Evolutionary conservation across 2,797 vertebrate genomes (phyloP).

Genomic region (Molossus alvarezi): DNA sequence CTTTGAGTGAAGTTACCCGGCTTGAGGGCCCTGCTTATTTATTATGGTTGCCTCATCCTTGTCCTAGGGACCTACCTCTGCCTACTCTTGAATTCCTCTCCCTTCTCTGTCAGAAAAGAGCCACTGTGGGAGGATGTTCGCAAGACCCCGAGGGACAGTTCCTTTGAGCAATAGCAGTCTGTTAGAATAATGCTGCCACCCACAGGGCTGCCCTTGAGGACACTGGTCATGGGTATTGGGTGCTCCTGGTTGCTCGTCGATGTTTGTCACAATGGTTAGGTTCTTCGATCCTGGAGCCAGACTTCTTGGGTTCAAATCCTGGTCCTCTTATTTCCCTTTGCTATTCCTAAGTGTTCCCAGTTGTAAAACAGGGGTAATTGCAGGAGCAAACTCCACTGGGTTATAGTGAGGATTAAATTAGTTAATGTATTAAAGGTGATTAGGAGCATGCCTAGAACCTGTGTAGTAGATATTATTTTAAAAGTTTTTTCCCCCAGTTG

Average conservation of each 20-base stretch:
- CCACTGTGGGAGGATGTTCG: not conserved
- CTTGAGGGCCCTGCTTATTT: not conserved
- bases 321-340: not conserved
- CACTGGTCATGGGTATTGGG: not conserved
- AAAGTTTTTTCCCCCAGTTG: not conserved
- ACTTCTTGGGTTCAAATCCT: not conserved
- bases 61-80: not conserved
- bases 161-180: not conserved
- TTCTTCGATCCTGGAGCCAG: not conserved
- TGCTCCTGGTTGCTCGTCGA: not conserved
- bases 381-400: not conserved
- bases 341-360: not conserved
- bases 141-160: not conserved
- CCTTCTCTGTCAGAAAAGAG: not conserved
- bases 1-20: not conserved
- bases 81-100: not conserved
- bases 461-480: not conserved
- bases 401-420: constrained; percentile 12
- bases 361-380: not conserved
- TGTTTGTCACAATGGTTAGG: not conserved
- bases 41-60: not conserved
- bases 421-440: constrained; percentile 26
- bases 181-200: not conserved
- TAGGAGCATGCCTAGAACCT: constrained; percentile 18
- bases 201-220: not conserved